Evolutionary conservation across 1,140 invertebrate species (phyloP).

Genomic region (Paracyclopina nana): DNA sequence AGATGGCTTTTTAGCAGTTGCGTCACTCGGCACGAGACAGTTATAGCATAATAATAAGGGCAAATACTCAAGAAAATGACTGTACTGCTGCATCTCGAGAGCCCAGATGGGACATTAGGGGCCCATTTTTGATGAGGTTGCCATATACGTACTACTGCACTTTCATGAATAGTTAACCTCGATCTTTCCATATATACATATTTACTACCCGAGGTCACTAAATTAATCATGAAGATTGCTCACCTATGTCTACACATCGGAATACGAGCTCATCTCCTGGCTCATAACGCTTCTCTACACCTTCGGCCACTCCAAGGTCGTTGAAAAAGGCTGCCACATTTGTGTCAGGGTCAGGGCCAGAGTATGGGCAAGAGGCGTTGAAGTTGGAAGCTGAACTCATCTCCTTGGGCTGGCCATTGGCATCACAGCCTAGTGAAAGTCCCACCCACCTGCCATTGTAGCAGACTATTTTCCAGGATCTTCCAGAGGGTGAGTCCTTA

Average conservation of each 20-base stretch:
- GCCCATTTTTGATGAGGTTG: too few relatives aligned
- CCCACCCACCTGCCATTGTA: conserved; percentile 62
- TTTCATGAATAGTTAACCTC: too few relatives aligned
- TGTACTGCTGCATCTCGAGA: too few relatives aligned
- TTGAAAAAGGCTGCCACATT: conserved; percentile 1
- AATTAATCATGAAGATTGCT: too few relatives aligned
- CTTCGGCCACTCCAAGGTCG: background rate
- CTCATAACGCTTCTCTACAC: background rate
- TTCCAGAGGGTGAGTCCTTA: conserved; percentile 22
- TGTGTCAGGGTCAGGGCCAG: background rate
- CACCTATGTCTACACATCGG: conserved; percentile 11
- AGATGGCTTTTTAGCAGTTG: too few relatives aligned
- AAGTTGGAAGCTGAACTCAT: background rate
- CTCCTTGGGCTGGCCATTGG: conserved; percentile 18
- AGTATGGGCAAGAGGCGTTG: conserved; percentile 8
- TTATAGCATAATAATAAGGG: too few relatives aligned
- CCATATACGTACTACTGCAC: too few relatives aligned
- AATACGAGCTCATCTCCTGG: conserved; percentile 1
- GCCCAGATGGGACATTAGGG: too few relatives aligned
- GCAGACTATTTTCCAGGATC: conserved; percentile 51
- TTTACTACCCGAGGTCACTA: too few relatives aligned
- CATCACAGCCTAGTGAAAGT: conserved; percentile 48
- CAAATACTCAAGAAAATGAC: too few relatives aligned
- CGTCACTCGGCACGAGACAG: too few relatives aligned
- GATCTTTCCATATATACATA: too few relatives aligned